Evolutionary conservation across 1,140 invertebrate genomes (phyloP).

Genomic region (Aricia agestis): DNA sequence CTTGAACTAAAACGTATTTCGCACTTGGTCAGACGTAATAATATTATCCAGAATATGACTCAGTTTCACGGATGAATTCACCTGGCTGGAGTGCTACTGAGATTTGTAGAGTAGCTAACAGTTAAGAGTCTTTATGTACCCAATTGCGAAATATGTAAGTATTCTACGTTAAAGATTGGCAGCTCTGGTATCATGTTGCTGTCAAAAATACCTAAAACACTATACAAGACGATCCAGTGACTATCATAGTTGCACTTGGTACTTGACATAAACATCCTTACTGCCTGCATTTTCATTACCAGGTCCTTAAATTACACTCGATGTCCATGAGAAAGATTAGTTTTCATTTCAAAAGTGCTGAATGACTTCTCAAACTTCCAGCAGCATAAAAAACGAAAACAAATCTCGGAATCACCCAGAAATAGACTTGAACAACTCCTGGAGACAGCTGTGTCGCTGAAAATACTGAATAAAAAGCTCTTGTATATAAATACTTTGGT

Average conservation of each 20-base stretch:
- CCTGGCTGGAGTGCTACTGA: neutral
- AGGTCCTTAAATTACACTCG: too few species aligned
- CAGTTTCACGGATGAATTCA: constrained; percentile 28
- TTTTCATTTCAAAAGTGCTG: neutral
- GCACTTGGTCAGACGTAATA: constrained; percentile 22
- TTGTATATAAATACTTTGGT: neutral
- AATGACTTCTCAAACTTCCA: neutral
- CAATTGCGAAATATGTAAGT: too few species aligned
- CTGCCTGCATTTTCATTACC: too few species aligned
- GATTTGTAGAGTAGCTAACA: neutral
- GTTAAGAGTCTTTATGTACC: too few species aligned
- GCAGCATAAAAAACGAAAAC: neutral
- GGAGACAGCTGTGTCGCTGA: neutral
- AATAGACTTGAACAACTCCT: neutral
- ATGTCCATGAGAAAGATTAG: too few species aligned
- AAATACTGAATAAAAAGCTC: neutral
- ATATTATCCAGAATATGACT: constrained; percentile 15
- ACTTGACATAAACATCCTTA: too few species aligned
- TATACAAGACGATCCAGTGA: too few species aligned
- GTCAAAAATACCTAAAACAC: too few species aligned
- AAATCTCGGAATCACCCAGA: neutral
- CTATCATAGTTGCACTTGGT: too few species aligned
- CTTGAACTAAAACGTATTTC: constrained; percentile 44
- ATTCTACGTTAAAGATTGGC: too few species aligned
- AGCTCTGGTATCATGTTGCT: too few species aligned